Conservation (phyloP, 1,140 invertebrate genomes). For the Melitaea cinxia region DNA sequence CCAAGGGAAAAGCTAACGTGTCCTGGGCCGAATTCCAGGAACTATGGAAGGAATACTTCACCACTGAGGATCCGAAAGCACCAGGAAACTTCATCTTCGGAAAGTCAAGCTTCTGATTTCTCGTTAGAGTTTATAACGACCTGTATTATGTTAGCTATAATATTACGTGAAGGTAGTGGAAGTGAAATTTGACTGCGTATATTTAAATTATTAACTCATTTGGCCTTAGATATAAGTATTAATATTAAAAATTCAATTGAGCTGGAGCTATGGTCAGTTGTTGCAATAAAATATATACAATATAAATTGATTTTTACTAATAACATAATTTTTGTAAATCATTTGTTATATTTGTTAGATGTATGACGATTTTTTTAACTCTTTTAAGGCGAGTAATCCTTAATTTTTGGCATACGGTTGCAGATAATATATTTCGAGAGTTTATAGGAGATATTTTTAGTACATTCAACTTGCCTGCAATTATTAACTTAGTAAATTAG, state of each 20-base stretch:
- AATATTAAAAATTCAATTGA: not conserved
- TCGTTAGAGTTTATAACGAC: too few species aligned
- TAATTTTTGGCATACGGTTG: too few species aligned
- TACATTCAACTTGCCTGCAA: too few species aligned
- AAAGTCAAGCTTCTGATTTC: conserved; percentile 41
- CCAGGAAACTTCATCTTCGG: conserved; percentile 61
- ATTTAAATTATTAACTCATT: not conserved
- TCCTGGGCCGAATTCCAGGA: conserved; percentile 87
- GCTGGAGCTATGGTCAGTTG: not conserved
- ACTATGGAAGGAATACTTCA: conserved; percentile 90
- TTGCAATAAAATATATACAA: not conserved
- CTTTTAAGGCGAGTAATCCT: too few species aligned
- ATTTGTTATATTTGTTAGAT: too few species aligned
- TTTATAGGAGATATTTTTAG: too few species aligned
- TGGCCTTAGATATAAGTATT: conserved; percentile 1
- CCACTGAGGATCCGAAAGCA: conserved; percentile 86
- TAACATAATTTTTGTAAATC: too few species aligned
- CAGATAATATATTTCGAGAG: too few species aligned
- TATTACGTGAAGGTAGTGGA: not conserved
- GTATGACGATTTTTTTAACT: too few species aligned
- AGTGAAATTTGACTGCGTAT: not conserved
- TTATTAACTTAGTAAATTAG: too few species aligned
- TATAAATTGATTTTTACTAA: not conserved
- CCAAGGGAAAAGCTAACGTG: conserved; percentile 85
- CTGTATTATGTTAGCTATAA: not conserved